Conservation (phyloP, 2,888 invertebrate species). For the Pristionchus arcanus region DNA sequence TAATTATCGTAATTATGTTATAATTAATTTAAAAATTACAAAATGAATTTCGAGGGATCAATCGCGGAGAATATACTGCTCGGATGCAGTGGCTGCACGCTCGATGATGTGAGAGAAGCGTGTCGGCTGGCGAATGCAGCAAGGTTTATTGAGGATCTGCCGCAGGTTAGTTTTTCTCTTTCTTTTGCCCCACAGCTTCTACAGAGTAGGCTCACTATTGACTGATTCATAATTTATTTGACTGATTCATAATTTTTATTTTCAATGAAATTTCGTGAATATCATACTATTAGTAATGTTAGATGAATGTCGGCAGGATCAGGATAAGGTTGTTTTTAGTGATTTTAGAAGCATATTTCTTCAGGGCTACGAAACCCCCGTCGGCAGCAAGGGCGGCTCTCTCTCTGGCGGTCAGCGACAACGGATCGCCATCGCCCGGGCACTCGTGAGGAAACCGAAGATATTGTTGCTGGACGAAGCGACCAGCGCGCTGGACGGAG, state of each 20-base stretch:
- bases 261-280: too few relatives aligned
- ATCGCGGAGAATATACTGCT: constrained; percentile 35
- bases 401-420: constrained; percentile 90
- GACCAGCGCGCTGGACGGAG: constrained; percentile 88
- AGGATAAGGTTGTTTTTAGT: too few relatives aligned
- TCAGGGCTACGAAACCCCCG: constrained; percentile 8
- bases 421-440: constrained; percentile 94
- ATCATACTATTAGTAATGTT: too few relatives aligned
- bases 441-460: constrained; percentile 92
- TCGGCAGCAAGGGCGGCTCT: not conserved
- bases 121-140: constrained; percentile 59
- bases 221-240: too few relatives aligned
- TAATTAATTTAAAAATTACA: too few relatives aligned
- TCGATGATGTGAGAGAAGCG: constrained; percentile 57
- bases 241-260: too few relatives aligned
- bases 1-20: too few relatives aligned
- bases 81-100: not conserved
- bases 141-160: constrained; percentile 58
- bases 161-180: not conserved
- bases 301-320: too few relatives aligned
- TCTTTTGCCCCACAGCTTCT: too few relatives aligned
- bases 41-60: constrained; percentile 8
- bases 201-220: too few relatives aligned
- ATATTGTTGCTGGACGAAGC: constrained; percentile 91
- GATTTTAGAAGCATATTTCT: too few relatives aligned